A percentile compares a stretch with the other conserved stretches of the same genome.
Evolutionary conservation across 2,113 vertebrate genomes (phyloP).

Genomic region (Tiliqua scincoides): DNA sequence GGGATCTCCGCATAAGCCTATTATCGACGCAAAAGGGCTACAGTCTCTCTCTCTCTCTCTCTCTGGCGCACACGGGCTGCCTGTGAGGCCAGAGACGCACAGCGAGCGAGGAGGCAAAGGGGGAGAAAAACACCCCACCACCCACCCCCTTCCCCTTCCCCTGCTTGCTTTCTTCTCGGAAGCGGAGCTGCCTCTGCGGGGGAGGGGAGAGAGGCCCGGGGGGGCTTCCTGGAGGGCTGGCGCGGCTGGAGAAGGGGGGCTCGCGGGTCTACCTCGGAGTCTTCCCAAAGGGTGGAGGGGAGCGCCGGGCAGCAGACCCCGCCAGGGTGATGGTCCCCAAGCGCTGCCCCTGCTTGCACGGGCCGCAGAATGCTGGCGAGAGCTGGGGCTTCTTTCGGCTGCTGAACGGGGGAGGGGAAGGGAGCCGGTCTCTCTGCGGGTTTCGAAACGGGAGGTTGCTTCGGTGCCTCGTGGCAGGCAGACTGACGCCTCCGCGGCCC

Average conservation of each 20-base stretch:
- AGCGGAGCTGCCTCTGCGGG: conserved; percentile 64
- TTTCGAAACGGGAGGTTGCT: background rate
- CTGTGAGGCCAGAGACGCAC: background rate
- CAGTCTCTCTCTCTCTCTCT: background rate
- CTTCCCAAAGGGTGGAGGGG: background rate
- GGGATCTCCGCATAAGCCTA: conserved; percentile 75
- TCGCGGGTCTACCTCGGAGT: too few species aligned
- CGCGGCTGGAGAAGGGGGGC: background rate
- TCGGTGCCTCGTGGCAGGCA: background rate
- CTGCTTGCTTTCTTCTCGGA: conserved; percentile 75
- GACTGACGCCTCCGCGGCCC: background rate
- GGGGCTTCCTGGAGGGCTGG: background rate
- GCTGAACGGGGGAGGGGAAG: too few species aligned
- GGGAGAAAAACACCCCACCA: background rate
- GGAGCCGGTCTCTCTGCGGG: background rate
- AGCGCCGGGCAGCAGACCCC: too few species aligned
- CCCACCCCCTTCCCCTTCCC: background rate
- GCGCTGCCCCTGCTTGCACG: too few species aligned
- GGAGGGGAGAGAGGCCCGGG: conserved; percentile 14
- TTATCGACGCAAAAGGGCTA: conserved; percentile 71
- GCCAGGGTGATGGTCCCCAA: too few species aligned
- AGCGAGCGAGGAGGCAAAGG: background rate
- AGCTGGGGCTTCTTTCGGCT: too few species aligned
- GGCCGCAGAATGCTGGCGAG: too few species aligned
- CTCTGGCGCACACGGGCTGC: background rate